Evolutionary conservation across 2,797 vertebrate genomes (phyloP).

Genomic region (Euphonia xanthogaster): DNA sequence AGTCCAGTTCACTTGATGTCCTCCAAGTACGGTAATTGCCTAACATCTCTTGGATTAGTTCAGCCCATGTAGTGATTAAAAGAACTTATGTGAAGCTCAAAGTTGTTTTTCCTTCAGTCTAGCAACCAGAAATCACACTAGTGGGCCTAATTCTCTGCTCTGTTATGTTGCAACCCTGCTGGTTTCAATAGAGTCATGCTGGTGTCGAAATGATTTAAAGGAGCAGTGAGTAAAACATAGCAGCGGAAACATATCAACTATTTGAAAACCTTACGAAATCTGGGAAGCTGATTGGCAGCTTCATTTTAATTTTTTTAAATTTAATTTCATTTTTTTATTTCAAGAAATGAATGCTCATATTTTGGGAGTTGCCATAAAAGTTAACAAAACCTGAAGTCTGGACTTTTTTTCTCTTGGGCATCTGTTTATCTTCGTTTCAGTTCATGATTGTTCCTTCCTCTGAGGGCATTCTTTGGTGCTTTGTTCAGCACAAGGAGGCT

Average conservation of each 20-base stretch:
- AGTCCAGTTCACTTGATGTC: neutral
- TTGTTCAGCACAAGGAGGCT: neutral
- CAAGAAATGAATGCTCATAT: neutral
- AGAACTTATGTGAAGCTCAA: neutral
- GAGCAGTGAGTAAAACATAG: neutral
- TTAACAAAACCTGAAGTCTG: neutral
- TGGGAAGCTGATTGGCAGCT: neutral
- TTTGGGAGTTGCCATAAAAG: neutral
- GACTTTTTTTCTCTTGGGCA: neutral
- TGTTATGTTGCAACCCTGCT: constrained; percentile 26
- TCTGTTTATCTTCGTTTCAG: neutral
- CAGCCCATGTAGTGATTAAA: neutral
- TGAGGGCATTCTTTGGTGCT: neutral
- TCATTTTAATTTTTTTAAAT: neutral
- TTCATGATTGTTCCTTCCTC: neutral
- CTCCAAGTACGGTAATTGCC: neutral
- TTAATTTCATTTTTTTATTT: neutral
- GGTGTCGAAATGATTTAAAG: constrained; percentile 17
- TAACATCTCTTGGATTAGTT: constrained; percentile 21
- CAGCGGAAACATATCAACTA: neutral
- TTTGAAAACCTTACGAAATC: neutral
- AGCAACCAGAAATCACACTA: constrained; percentile 16
- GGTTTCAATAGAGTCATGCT: constrained; percentile 39
- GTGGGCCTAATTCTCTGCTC: constrained; percentile 9
- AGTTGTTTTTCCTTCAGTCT: constrained; percentile 13